A percentile compares a stretch with the other conserved stretches of the same genome.
Conservation (phyloP, 2,797 vertebrate species). For the Clarias fuscus region DNA sequence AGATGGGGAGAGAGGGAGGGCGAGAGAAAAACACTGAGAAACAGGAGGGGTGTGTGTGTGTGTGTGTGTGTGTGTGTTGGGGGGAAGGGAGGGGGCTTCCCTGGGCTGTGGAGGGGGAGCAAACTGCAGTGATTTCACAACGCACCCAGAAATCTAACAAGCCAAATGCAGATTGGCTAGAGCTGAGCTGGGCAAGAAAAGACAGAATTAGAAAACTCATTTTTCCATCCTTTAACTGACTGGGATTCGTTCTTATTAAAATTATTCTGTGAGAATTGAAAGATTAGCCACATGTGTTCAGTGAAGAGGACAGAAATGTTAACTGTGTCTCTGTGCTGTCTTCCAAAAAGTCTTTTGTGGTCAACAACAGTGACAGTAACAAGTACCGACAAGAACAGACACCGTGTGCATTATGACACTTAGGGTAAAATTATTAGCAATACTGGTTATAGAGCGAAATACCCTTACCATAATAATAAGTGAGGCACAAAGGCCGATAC, state of each 20-base stretch:
- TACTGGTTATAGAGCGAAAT: background rate
- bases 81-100: conserved; percentile 55
- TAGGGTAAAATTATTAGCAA: conserved; percentile 4
- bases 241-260: conserved; percentile 6
- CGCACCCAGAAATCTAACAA: conserved; percentile 35
- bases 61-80: conserved; percentile 25
- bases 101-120: conserved; percentile 66
- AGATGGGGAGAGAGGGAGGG: conserved; percentile 24
- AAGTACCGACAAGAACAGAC: conserved; percentile 13
- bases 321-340: background rate
- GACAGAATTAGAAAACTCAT: background rate
- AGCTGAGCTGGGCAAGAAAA: conserved; percentile 22
- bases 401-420: background rate
- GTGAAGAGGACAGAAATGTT: background rate
- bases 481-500: background rate
- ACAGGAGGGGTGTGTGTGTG: background rate
- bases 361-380: conserved; percentile 24
- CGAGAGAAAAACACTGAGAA: conserved; percentile 52
- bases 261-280: background rate
- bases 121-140: conserved; percentile 66
- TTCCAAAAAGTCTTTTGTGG: conserved; percentile 7
- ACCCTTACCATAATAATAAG: background rate
- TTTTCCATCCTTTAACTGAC: background rate
- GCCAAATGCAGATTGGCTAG: conserved; percentile 29
- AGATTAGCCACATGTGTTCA: background rate